Evolutionary conservation across 2,113 vertebrate species (phyloP), one percentile per base, ranked within the genome.

Genomic region (Genyomyrus donnyi): DNA sequence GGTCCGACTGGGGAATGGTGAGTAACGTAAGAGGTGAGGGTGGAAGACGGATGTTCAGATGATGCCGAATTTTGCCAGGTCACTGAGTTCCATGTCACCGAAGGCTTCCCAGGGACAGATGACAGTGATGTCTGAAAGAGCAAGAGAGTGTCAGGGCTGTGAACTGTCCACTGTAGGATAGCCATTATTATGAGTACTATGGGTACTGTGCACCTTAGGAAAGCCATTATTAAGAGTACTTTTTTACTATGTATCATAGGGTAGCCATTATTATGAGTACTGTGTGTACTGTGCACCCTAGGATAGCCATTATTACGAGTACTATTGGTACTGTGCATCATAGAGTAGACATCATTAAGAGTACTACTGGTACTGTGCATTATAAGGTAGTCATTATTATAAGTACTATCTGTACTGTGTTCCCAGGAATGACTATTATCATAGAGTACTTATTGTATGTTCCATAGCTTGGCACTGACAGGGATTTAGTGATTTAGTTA

Each of bases 31-130:
- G 89, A 89, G 92, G 87, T 3, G 0, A 88, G 90, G 91, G 93
- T 93, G 92, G 93, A 91, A 90, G 93, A 91, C 91, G 91, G 91
- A 49, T 90, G 8, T 92, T 96, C 98, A 99, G 92, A 99, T 98
- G 93, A 99, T 99, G 91, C 98, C 98, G 0, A 98, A 99, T 95
- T 99, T 98, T 89, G 98, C 98, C 95, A 99, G 93, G 92, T 99
- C 98, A 53, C 98, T 98, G 92, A 99, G 97, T 95, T 99, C 98
- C 97, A 99, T 96, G 94, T 99, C 98, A 89, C 97, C 99, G 91
- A 99, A 99, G 91, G 98, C 98, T 91, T 99, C 98, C 98, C 98
- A 99, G 35, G 98, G 98, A 92, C 98, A 99, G 91, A 99, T 98
- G 92, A 99, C 98, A 0, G 98, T 98, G 96, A 99, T 97, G 92